Conservation (phyloP, 2,113 vertebrate genomes). For the Lethenteron reissneri region DNA sequence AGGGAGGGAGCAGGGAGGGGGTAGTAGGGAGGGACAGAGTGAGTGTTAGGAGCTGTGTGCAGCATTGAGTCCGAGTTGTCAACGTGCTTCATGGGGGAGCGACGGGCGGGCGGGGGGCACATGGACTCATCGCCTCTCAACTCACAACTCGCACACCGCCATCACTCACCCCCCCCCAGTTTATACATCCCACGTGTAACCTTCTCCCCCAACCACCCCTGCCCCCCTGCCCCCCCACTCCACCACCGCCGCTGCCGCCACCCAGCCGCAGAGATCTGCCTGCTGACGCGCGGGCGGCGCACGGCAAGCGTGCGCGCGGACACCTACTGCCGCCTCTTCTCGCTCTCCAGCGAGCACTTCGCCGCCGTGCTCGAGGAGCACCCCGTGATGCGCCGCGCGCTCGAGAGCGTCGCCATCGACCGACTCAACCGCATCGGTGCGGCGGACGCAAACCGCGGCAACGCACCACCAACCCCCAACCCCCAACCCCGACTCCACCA, state of each 20-base stretch:
- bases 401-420: conserved; percentile 81
- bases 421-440: conserved; percentile 72
- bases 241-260: neutral
- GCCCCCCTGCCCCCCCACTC: neutral
- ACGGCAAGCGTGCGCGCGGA: conserved; percentile 73
- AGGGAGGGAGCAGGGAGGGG: too few species aligned
- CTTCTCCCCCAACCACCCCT: neutral
- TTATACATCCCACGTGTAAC: neutral
- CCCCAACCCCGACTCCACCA: neutral
- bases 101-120: too few species aligned
- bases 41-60: too few species aligned
- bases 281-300: conserved; percentile 64
- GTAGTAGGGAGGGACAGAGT: too few species aligned
- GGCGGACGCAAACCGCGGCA: neutral
- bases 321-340: conserved; percentile 93
- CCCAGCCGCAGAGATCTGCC: conserved; percentile 55
- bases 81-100: too few species aligned
- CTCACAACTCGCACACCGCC: neutral
- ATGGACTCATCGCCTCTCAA: too few species aligned
- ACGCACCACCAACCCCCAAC: neutral
- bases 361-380: conserved; percentile 87
- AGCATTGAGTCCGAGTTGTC: too few species aligned
- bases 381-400: conserved; percentile 88
- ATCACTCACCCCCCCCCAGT: neutral
- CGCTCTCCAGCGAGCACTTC: conserved; percentile 72